These are phyloP conservation scores for Rhimphoctona megacephalus DNA, from an alignment of 2,888 invertebrate genomes.

Conservation along the genomic window DNA sequence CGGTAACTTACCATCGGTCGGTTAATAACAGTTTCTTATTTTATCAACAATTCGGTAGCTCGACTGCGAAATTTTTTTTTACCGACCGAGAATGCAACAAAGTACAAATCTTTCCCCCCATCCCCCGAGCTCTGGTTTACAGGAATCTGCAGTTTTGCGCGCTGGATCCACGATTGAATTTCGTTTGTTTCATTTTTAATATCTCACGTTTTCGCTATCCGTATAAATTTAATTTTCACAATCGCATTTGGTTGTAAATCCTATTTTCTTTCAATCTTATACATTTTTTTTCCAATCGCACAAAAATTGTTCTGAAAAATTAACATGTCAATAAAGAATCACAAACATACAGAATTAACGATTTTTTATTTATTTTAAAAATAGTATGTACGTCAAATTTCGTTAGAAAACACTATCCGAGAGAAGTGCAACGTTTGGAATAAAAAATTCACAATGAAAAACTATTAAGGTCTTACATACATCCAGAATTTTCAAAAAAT, in stretches of 20 bases:
- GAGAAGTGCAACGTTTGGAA: not conserved
- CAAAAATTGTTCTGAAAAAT: not conserved
- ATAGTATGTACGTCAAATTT: constrained; percentile 1
- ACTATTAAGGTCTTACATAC: no score
- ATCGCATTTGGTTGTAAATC: no score
- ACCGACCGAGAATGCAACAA: not conserved
- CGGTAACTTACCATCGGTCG: not conserved
- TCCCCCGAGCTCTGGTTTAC: no score
- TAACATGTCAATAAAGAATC: not conserved
- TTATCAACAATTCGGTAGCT: not conserved
- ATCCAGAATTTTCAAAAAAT: no score
- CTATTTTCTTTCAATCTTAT: no score
- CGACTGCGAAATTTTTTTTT: not conserved
- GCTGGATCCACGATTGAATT: no score
- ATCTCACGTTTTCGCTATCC: no score
- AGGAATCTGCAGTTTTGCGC: no score
- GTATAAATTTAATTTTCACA: no score
- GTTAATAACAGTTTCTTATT: not conserved
- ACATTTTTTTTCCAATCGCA: no score
- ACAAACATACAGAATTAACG: not conserved
- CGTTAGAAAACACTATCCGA: not conserved
- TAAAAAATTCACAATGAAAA: not conserved
- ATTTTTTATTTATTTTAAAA: constrained; percentile 13
- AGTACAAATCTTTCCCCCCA: no score
- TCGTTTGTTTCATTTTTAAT: no score